These are phyloP conservation scores for Muscicapa striata DNA, from an alignment of 2,797 vertebrate species.

Conservation along the genomic window DNA sequence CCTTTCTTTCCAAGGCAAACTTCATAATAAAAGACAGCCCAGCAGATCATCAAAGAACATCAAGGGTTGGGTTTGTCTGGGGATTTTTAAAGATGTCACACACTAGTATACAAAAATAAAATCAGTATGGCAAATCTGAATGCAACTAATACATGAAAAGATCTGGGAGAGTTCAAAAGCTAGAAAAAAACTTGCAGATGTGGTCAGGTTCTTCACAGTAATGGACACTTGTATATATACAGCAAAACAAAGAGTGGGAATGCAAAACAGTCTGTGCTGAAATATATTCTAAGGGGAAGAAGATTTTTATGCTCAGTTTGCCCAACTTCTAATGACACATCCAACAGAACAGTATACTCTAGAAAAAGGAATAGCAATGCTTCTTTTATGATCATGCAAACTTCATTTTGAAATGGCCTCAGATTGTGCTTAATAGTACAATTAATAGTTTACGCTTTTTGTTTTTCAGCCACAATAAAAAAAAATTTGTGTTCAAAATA, in stretches of 20 bases:
- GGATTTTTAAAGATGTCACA: neutral
- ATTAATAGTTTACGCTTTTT: neutral
- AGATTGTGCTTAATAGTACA: neutral
- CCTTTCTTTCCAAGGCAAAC: neutral
- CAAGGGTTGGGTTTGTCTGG: neutral
- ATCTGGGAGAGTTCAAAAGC: neutral
- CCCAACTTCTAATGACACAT: neutral
- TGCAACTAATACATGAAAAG: neutral
- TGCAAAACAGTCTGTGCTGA: neutral
- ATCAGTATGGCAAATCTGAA: neutral
- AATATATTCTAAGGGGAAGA: neutral
- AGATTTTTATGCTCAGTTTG: neutral
- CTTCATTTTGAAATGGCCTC: neutral
- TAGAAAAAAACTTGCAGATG: neutral
- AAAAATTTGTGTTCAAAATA: neutral
- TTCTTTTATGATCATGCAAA: neutral
- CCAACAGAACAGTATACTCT: neutral
- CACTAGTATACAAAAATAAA: neutral
- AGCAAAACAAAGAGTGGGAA: neutral
- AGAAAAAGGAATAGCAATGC: neutral
- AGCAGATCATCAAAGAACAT: neutral
- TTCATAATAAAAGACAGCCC: neutral
- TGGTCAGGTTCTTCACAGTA: neutral
- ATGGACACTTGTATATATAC: neutral
- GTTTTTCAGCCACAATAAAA: neutral